Evolutionary conservation across 2,113 vertebrate species (phyloP).

Genomic region (Zapornia atra): DNA sequence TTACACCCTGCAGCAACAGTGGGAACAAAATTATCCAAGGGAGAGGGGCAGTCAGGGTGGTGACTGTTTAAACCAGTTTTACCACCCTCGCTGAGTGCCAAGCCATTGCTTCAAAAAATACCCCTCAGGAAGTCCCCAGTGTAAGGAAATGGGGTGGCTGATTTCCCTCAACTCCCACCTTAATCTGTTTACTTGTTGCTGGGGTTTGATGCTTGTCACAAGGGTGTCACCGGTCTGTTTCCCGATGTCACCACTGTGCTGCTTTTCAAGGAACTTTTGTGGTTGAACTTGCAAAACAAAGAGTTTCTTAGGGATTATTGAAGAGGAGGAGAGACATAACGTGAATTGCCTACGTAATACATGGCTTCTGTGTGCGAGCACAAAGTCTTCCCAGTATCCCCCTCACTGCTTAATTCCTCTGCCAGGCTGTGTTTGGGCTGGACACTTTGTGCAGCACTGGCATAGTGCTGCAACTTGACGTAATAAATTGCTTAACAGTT

Average conservation of each 20-base stretch:
- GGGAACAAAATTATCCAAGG: neutral
- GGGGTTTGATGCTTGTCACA: neutral
- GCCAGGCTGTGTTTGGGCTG: neutral
- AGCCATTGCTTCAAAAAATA: neutral
- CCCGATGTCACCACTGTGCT: constrained; percentile 1
- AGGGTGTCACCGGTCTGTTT: neutral
- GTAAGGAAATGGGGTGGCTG: constrained; percentile 11
- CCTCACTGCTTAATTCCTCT: neutral
- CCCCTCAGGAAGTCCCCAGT: neutral
- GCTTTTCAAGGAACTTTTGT: constrained; percentile 47
- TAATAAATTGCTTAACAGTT: constrained; percentile 22
- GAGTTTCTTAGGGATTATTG: constrained; percentile 19
- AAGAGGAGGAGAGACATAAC: neutral
- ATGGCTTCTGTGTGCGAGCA: neutral
- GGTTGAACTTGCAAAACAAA: constrained; percentile 12
- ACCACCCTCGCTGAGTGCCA: neutral
- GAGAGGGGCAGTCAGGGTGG: neutral
- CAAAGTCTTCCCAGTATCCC: neutral
- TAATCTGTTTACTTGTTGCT: constrained; percentile 45
- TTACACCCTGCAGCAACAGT: neutral
- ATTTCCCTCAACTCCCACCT: neutral
- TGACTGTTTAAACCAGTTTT: constrained; percentile 57
- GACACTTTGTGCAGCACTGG: constrained; percentile 50
- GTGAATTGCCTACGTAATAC: neutral
- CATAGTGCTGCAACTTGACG: neutral